These are phyloP conservation scores for Myzus persicae DNA, from an alignment of 1,140 invertebrate species.

Conservation along the genomic window DNA sequence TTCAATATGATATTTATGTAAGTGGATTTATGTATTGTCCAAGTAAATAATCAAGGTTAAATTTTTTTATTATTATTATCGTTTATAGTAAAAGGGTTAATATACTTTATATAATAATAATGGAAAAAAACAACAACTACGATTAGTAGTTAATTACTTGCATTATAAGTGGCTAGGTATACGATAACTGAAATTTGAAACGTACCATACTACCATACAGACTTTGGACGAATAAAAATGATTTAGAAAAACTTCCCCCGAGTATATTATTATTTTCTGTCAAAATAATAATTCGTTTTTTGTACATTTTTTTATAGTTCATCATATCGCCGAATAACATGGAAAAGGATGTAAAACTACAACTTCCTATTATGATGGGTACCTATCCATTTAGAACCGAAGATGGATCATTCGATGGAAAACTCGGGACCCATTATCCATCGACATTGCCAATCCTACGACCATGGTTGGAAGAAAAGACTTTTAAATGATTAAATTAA, in stretches of 20 bases:
- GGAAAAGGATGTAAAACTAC: conserved; percentile 90
- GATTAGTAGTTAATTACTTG: no score
- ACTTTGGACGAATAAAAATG: no score
- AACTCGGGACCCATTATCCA: conserved; percentile 85
- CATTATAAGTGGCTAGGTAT: no score
- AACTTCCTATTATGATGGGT: conserved; percentile 90
- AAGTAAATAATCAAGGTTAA: not conserved
- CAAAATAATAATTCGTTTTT: conserved; percentile 52
- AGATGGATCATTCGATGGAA: conserved; percentile 69
- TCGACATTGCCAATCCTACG: conserved; percentile 90
- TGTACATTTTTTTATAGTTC: conserved; percentile 72
- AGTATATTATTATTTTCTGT: no score
- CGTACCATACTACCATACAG: no score
- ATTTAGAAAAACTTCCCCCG: no score
- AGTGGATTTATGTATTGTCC: conserved; percentile 67
- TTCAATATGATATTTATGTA: conserved; percentile 94
- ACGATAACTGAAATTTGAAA: no score
- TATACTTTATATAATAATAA: not conserved
- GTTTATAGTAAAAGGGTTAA: not conserved
- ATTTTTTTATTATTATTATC: not conserved
- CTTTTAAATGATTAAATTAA: conserved; percentile 61
- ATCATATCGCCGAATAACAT: conserved; percentile 88
- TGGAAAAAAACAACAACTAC: no score
- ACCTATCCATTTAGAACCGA: conserved; percentile 84
- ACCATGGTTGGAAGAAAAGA: conserved; percentile 84